Conservation (phyloP, 1,140 invertebrate genomes). For the Macrobrachium rosenbergii region DNA sequence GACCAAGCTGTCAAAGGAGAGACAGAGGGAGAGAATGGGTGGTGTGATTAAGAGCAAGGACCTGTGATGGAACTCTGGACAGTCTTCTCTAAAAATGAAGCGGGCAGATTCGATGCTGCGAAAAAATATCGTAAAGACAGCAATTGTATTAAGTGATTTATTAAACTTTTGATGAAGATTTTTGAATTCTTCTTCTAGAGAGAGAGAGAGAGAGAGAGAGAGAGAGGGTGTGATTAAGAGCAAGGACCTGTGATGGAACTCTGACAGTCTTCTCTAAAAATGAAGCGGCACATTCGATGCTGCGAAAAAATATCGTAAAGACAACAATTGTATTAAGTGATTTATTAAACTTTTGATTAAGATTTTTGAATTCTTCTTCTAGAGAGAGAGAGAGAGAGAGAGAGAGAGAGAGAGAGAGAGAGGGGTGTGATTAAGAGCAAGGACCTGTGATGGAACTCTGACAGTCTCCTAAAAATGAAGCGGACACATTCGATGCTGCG, state of each 20-base stretch:
- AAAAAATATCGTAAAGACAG: not conserved
- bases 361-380: too few relatives aligned
- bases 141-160: not conserved
- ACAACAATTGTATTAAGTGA: not conserved
- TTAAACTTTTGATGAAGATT: too few relatives aligned
- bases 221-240: not conserved
- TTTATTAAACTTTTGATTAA: too few relatives aligned
- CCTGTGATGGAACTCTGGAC: too few relatives aligned
- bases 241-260: too few relatives aligned
- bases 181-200: too few relatives aligned
- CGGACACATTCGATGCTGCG: too few relatives aligned
- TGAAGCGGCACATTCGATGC: not conserved
- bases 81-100: not conserved
- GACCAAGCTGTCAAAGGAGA: conserved; percentile 68
- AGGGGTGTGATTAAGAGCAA: too few relatives aligned
- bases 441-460: not conserved
- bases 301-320: not conserved
- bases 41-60: not conserved
- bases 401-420: too few relatives aligned
- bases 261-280: too few relatives aligned
- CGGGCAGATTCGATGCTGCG: not conserved
- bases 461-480: too few relatives aligned
- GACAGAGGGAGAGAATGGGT: too few relatives aligned
- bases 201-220: not conserved
- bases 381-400: conserved; percentile 18